Conservation (phyloP, 2,113 vertebrate species). For the Melospiza melodia region DNA sequence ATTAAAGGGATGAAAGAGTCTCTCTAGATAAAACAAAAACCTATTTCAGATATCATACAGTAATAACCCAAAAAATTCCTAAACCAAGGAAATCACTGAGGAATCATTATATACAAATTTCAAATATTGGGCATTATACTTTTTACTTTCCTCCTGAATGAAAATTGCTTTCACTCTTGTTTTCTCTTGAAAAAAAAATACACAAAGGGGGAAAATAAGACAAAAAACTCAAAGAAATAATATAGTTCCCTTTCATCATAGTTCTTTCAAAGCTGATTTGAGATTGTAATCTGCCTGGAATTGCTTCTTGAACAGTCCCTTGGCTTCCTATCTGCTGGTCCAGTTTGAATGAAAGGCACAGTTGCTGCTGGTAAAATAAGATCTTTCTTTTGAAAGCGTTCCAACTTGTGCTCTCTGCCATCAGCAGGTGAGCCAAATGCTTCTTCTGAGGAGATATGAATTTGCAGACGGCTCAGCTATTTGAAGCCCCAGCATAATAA, state of each 20-base stretch:
- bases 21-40: not conserved
- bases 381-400: not conserved
- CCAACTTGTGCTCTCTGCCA: not conserved
- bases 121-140: not conserved
- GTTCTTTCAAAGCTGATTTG: constrained; percentile 4
- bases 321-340: constrained; percentile 1
- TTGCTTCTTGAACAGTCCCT: not conserved
- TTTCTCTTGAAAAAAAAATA: not conserved
- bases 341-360: constrained; percentile 24
- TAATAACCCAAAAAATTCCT: not conserved
- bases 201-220: not conserved
- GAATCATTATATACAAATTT: not conserved
- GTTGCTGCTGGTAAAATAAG: constrained; percentile 40
- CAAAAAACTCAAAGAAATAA: not conserved
- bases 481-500: not conserved
- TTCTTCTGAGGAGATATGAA: constrained; percentile 33
- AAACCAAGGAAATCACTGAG: not conserved
- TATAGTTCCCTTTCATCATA: not conserved
- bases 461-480: constrained; percentile 22
- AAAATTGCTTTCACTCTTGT: not conserved
- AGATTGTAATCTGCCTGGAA: not conserved
- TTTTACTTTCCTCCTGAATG: not conserved
- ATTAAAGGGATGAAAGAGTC: not conserved
- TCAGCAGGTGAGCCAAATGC: constrained; percentile 2
- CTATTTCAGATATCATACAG: not conserved